Conservation (phyloP, 2,113 vertebrate species). For the Lutjanus erythropterus region DNA sequence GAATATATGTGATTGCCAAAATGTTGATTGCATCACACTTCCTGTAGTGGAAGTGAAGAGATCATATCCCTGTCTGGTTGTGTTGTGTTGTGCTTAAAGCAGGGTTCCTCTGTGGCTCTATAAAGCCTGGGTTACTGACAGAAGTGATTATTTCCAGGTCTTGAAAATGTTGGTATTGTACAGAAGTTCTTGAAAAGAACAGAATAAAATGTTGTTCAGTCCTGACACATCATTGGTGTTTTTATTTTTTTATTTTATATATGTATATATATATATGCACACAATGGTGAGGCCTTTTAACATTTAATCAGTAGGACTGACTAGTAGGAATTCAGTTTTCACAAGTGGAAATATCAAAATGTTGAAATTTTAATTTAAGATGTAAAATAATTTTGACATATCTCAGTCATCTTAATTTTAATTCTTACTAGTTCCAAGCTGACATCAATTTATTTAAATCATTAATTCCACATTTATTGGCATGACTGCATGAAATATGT, state of each 20-base stretch:
- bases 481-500: too few species aligned
- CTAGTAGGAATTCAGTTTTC: too few species aligned
- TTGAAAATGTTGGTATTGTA: conserved; percentile 58
- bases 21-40: conserved; percentile 41
- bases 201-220: conserved; percentile 72
- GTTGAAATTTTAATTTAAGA: too few species aligned
- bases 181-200: conserved; percentile 52
- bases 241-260: background rate
- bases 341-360: too few species aligned
- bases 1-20: conserved; percentile 51
- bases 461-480: too few species aligned
- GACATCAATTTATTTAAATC: too few species aligned
- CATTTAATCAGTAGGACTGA: too few species aligned
- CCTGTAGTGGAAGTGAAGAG: conserved; percentile 13
- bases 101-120: conserved; percentile 46
- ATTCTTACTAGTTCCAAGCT: too few species aligned
- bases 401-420: too few species aligned
- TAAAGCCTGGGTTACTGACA: conserved; percentile 5
- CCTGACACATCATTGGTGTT: background rate
- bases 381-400: too few species aligned
- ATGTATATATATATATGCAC: background rate
- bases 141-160: conserved; percentile 12
- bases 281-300: too few species aligned
- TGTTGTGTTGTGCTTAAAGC: conserved; percentile 56
- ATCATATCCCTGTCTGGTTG: conserved; percentile 29